Evolutionary conservation across 2,797 vertebrate genomes (phyloP).

Genomic region (Falco rusticolus): DNA sequence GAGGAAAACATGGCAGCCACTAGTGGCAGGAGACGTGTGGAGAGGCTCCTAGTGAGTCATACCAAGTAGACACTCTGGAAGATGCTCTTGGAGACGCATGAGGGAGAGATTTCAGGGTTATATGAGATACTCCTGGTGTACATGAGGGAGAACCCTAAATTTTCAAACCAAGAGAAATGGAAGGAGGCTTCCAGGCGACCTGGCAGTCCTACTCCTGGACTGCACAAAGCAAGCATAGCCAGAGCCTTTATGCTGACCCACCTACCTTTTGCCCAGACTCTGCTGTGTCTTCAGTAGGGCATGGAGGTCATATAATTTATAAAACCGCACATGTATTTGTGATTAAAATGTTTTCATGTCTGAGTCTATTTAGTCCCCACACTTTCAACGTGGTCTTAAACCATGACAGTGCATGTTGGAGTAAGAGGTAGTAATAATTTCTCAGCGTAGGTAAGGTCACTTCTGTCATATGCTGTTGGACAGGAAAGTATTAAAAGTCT

Average conservation of each 20-base stretch:
- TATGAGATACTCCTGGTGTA: not conserved
- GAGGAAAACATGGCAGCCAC: not conserved
- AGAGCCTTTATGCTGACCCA: not conserved
- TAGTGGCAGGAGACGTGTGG: not conserved
- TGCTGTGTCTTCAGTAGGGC: not conserved
- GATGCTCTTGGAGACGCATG: not conserved
- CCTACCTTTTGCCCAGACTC: not conserved
- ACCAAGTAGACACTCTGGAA: not conserved
- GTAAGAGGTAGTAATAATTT: not conserved
- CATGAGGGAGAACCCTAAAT: not conserved
- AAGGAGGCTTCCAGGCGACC: not conserved
- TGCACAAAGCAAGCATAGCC: not conserved
- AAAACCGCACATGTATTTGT: not conserved
- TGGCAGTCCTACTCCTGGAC: not conserved
- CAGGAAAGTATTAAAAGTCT: not conserved
- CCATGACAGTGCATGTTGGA: not conserved
- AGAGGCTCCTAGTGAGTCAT: not conserved
- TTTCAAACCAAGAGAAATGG: not conserved
- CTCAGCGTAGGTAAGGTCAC: not conserved
- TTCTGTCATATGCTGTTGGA: not conserved
- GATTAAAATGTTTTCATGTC: not conserved
- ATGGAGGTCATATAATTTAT: fast-evolving
- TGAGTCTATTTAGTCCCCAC: not conserved
- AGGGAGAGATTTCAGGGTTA: not conserved
- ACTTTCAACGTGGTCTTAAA: not conserved